Conservation (phyloP, 2,888 invertebrate genomes). For the Agrypnus murinus region DNA sequence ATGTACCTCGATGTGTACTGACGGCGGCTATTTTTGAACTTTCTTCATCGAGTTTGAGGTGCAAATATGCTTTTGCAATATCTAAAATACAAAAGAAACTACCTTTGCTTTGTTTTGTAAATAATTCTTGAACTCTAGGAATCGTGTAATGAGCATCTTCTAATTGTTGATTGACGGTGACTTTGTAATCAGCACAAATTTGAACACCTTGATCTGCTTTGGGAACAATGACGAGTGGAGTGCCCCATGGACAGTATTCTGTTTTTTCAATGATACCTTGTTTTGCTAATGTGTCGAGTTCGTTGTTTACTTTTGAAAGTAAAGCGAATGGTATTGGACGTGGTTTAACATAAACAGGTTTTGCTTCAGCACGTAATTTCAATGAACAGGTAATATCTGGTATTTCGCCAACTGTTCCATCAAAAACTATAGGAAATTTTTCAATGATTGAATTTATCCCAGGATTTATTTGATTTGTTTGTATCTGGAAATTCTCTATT, state of each 20-base stretch:
- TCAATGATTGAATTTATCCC: no score
- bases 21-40: constrained; percentile 26
- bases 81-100: constrained; percentile 28
- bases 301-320: constrained; percentile 32
- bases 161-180: constrained; percentile 48
- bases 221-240: constrained; percentile 48
- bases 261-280: constrained; percentile 47
- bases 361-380: constrained; percentile 23
- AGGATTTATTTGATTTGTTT: no score
- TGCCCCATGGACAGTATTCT: constrained; percentile 49
- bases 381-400: no score
- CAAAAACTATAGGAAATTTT: no score
- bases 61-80: constrained; percentile 39
- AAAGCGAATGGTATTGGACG: constrained; percentile 47
- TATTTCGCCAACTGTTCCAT: no score
- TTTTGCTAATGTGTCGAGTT: constrained; percentile 44
- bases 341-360: constrained; percentile 17
- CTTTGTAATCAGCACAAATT: constrained; percentile 53
- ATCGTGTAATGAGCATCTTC: constrained; percentile 38
- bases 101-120: neutral
- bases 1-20: constrained; percentile 37
- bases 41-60: constrained; percentile 33
- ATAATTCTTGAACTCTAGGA: constrained; percentile 21
- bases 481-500: no score
- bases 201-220: constrained; percentile 46